phyloP scores from a whole-genome alignment of 2,797 vertebrate species.

The Leptoclinus maculatus region DNA sequence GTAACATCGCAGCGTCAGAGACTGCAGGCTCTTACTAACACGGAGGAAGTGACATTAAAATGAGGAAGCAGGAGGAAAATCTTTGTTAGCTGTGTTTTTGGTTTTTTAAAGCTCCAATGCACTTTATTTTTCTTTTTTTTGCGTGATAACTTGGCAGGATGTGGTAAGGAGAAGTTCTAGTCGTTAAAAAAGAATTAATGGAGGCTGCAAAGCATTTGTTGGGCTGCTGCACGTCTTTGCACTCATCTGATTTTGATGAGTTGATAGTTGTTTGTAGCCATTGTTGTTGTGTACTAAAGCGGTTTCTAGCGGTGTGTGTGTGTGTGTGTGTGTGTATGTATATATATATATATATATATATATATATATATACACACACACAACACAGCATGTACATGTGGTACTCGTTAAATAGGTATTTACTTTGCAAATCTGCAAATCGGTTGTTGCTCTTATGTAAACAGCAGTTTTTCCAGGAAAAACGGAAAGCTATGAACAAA shows the following conservation, averaged over 20 bases:
- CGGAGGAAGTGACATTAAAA: slow-evolving; percentile 78
- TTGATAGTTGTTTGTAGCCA: slow-evolving; percentile 22
- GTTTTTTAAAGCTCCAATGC: slow-evolving; percentile 27
- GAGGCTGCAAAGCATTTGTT: slow-evolving; percentile 3
- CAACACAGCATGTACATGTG: background rate
- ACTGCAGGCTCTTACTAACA: slow-evolving; percentile 48
- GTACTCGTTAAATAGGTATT: background rate
- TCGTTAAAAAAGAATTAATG: background rate
- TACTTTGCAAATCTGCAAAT: background rate
- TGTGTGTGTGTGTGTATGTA: too few species aligned
- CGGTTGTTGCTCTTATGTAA: background rate
- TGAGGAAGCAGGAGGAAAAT: slow-evolving; percentile 70
- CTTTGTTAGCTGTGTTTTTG: slow-evolving; percentile 33
- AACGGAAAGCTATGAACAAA: background rate
- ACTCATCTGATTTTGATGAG: slow-evolving; percentile 2
- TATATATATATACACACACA: too few species aligned
- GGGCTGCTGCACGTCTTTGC: slow-evolving; percentile 18
- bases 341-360: too few species aligned
- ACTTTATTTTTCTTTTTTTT: slow-evolving; percentile 23
- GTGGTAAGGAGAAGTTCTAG: slow-evolving; percentile 55
- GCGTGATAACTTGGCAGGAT: slow-evolving; percentile 12
- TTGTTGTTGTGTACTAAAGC: background rate
- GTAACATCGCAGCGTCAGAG: slow-evolving; percentile 25
- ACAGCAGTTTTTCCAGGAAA: background rate
- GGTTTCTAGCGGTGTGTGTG: background rate